Evolutionary conservation across 2,888 invertebrate species (phyloP).

Genomic region (Lasioglossum pauxillum): DNA sequence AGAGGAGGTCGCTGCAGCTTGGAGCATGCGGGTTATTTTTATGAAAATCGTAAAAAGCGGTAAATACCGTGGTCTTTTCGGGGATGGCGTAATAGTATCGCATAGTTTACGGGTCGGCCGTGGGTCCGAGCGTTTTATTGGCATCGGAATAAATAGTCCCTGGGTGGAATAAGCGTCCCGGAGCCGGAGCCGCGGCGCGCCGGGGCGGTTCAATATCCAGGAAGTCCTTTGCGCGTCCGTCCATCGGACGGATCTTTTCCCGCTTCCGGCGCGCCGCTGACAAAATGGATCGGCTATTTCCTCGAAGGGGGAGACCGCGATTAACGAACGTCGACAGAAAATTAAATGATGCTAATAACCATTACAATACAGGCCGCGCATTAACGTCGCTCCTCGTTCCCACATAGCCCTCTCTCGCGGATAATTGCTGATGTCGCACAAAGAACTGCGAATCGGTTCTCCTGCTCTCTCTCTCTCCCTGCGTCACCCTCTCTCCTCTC

Average conservation of each 20-base stretch:
- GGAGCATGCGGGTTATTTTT: background rate
- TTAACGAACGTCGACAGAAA: conserved; percentile 70
- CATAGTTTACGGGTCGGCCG: background rate
- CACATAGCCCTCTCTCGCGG: conserved; percentile 47
- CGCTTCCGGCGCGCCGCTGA: conserved; percentile 68
- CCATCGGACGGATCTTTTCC: conserved; percentile 66
- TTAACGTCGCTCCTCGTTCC: conserved; percentile 51
- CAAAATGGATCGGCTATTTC: conserved; percentile 73
- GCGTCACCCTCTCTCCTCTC: background rate
- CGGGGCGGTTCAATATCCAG: conserved; percentile 49
- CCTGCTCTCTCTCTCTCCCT: background rate
- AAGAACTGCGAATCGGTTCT: conserved; percentile 31
- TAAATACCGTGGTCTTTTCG: background rate
- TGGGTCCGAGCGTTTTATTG: background rate
- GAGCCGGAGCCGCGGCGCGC: background rate
- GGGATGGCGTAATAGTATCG: background rate
- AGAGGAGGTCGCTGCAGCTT: background rate
- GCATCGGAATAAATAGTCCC: conserved; percentile 41
- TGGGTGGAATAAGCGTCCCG: conserved; percentile 23
- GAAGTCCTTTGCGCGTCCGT: conserved; percentile 71
- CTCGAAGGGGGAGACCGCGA: conserved; percentile 61
- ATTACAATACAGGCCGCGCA: conserved; percentile 65
- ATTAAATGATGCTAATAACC: conserved; percentile 72
- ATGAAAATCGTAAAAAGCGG: background rate
- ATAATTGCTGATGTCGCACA: conserved; percentile 59